Percentiles rank a stretch among this genome's conserved stretches.
phyloP scores from a whole-genome alignment of 2,797 vertebrate genomes.

The Onychomys arenicola region DNA sequence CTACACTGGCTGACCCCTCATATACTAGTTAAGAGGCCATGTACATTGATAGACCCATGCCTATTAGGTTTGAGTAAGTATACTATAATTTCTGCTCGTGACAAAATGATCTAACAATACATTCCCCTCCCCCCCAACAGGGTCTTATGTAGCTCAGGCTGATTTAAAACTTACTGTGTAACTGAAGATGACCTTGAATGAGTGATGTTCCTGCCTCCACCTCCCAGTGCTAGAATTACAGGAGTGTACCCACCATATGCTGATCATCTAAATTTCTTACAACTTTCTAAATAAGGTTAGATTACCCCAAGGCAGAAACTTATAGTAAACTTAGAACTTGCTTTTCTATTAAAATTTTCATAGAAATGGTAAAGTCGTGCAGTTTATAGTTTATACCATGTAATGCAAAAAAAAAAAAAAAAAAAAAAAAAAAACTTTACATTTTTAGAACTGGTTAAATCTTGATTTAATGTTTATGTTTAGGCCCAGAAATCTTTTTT shows the following conservation, averaged over 20 bases:
- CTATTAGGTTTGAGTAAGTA: not conserved
- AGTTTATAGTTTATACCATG: not conserved
- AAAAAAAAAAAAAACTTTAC: not conserved
- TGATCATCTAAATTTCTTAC: not conserved
- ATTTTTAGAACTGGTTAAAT: slow-evolving; percentile 12
- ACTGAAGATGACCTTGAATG: not conserved
- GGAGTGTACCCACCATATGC: not conserved
- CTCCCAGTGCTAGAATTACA: not conserved
- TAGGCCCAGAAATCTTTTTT: not conserved
- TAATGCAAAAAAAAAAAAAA: not conserved
- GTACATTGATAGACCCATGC: not conserved
- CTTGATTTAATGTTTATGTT: slow-evolving; percentile 52
- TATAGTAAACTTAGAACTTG: slow-evolving; percentile 36
- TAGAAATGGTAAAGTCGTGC: not conserved
- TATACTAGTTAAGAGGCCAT: not conserved
- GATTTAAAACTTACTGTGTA: not conserved
- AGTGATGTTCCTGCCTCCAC: not conserved
- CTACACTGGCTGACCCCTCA: too few species aligned
- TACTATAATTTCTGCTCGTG: not conserved
- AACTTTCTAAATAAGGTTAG: slow-evolving; percentile 16
- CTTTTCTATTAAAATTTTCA: slow-evolving; percentile 46
- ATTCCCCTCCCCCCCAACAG: too few species aligned
- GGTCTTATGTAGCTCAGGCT: not conserved
- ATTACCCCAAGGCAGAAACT: not conserved
- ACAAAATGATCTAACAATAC: not conserved